These are phyloP conservation scores for Pogonocherus hispidulus DNA, from an alignment of 2,888 invertebrate species.

Conservation along the genomic window DNA sequence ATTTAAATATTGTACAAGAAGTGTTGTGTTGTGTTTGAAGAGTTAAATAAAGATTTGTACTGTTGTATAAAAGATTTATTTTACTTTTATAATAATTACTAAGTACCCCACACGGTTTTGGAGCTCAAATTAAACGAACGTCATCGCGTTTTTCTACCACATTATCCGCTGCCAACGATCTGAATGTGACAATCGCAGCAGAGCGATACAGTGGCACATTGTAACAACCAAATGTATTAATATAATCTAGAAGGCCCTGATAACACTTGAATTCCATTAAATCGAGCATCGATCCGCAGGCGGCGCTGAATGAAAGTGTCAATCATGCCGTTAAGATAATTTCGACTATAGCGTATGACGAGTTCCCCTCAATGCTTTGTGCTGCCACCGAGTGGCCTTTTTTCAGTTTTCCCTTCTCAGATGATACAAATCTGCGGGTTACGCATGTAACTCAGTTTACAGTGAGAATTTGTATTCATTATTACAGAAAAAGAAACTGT, in stretches of 20 bases:
- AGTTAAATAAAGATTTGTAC: no score
- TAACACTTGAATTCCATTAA: slow-evolving; percentile 65
- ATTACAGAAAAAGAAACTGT: no score
- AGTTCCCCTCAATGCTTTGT: slow-evolving; percentile 28
- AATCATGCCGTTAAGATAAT: slow-evolving; percentile 67
- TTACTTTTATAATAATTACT: no score
- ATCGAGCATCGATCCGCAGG: slow-evolving; percentile 48
- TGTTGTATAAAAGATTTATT: no score
- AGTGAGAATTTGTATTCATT: no score
- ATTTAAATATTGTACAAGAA: no score
- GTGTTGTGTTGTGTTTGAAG: no score
- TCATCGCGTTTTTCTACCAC: background rate
- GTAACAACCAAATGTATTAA: slow-evolving; percentile 38
- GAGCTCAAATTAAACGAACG: background rate
- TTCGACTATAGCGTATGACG: slow-evolving; percentile 55
- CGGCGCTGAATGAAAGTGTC: slow-evolving; percentile 63
- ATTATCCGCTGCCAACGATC: background rate
- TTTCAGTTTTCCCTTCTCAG: slow-evolving; percentile 13
- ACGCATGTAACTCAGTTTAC: slow-evolving; percentile 7
- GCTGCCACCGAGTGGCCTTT: slow-evolving; percentile 30
- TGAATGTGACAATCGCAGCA: background rate
- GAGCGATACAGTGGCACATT: background rate
- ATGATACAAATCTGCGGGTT: slow-evolving; percentile 20
- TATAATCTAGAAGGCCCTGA: slow-evolving; percentile 50
- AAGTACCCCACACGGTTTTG: background rate